Percentiles rank a stretch among this genome's conserved stretches.
phyloP scores from a whole-genome alignment of 2,113 vertebrate species.

The Fukomys damarensis region DNA sequence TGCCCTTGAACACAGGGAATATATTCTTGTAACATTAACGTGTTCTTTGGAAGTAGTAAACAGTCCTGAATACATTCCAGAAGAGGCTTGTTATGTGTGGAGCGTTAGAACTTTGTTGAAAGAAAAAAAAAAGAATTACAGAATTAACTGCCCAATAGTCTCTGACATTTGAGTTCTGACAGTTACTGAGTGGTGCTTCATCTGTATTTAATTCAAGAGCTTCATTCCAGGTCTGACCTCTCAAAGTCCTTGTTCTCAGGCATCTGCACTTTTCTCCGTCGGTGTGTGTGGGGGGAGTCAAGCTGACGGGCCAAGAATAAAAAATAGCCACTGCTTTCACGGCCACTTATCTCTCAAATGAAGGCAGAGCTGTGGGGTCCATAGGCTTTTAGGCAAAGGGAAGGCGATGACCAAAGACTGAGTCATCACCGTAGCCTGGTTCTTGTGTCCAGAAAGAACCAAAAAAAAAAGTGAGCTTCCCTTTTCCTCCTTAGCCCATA shows the following conservation, averaged over 20 bases:
- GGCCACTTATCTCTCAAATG: not conserved
- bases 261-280: slow-evolving; percentile 38
- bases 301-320: not conserved
- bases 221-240: not conserved
- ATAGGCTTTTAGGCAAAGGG: not conserved
- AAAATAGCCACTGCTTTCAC: slow-evolving; percentile 2
- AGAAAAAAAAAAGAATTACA: not conserved
- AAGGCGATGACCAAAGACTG: not conserved
- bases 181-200: not conserved
- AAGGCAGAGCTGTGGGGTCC: not conserved
- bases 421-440: not conserved
- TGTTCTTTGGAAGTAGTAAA: not conserved
- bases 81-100: not conserved
- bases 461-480: not conserved
- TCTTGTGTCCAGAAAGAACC: not conserved
- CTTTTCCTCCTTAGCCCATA: not conserved
- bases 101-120: not conserved
- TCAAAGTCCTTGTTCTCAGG: not conserved
- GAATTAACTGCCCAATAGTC: not conserved
- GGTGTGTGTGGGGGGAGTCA: not conserved
- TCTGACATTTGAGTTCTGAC: not conserved
- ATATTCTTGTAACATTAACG: not conserved
- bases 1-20: not conserved
- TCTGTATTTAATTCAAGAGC: not conserved
- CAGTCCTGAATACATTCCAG: not conserved